Evolutionary conservation across 1,140 invertebrate genomes (phyloP), one percentile per base, ranked within the genome.

Genomic region (Orchesella cincta): DNA sequence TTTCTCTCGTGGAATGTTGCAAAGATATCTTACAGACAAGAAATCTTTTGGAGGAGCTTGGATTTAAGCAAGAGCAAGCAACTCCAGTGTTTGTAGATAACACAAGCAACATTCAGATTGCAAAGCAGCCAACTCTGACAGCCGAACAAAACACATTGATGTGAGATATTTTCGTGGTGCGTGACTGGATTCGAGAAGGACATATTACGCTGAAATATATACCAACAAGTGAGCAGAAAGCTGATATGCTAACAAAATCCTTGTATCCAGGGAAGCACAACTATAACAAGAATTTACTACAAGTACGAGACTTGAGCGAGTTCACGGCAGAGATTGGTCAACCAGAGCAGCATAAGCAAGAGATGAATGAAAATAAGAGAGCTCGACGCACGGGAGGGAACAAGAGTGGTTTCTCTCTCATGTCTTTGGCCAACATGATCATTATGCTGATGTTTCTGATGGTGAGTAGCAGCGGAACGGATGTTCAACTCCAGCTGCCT

Each of bases 1-100:
- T 88, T 78, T 85, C 86, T 23, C 79, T 82, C 82, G 70, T 82
- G 52, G 81, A 83, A 77, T 85, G 83, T 0, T 74, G 83, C 5
- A 85, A 85, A 81, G 86, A 87, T 79, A 81, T 84, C 0, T 31
- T 82, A 73, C 72, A 79, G 77, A 18, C 81, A 16, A 12, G 64
- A 71, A 31, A 5, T 8, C 23, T 73, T 20, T 12, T 23, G 1
- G 67, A 18, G 1, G 75, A 76, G 23, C 5, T 76, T 12, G 31
- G 34, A 5, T 34, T 33, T 12, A 3, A 14, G 12, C 76, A 73
- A 71, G n/a, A 5, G 16, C 12, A 12, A 2, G 64, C 76, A 2
- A 74, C 76, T 3, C n/a, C 52, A 5, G 8, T 77, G 5, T 36
- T n/a, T 26, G 76, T 78, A 26, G 83, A 84, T 72, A 84, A 84